A percentile compares a stretch with the other conserved stretches of the same genome.
phyloP scores from a whole-genome alignment of 2,113 vertebrate species.

The Colaptes auratus region DNA sequence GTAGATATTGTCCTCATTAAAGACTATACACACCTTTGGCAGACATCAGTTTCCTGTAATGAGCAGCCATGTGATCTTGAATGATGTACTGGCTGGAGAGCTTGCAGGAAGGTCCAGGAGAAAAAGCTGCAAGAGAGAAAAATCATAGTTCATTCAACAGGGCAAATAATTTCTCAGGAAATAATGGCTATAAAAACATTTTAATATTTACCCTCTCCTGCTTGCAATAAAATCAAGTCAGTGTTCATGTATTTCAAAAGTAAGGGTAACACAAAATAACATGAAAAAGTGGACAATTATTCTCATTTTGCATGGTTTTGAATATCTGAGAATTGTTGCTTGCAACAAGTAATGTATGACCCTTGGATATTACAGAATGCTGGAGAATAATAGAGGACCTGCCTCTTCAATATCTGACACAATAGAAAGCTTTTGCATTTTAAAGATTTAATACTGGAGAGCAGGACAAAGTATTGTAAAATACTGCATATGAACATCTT shows the following conservation, averaged over 20 bases:
- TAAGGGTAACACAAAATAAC: constrained; percentile 4
- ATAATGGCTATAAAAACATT: constrained; percentile 15
- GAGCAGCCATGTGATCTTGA: constrained; percentile 55
- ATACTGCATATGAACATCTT: background rate
- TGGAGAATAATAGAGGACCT: constrained; percentile 45
- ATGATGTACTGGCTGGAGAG: constrained; percentile 70
- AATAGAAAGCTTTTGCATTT: constrained; percentile 57
- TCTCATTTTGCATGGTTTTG: constrained; percentile 36
- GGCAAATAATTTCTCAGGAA: constrained; percentile 4
- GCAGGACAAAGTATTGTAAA: background rate
- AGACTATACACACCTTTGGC: constrained; percentile 56
- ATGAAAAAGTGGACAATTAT: constrained; percentile 39
- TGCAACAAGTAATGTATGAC: constrained; percentile 51
- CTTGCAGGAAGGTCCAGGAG: constrained; percentile 59
- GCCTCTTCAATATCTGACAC: constrained; percentile 51
- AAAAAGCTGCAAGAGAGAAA: constrained; percentile 43
- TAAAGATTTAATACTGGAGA: constrained; percentile 15
- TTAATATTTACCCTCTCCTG: constrained; percentile 8
- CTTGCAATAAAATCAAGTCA: constrained; percentile 46
- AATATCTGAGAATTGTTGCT: constrained; percentile 48
- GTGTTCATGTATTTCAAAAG: constrained; percentile 26
- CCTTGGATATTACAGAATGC: constrained; percentile 46
- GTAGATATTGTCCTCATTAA: background rate
- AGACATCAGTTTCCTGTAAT: constrained; percentile 65
- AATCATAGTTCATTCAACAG: constrained; percentile 22